Percentiles rank a stretch among this genome's conserved stretches.
These are phyloP conservation scores for Coenonympha glycerion DNA, from an alignment of 2,888 invertebrate genomes.

Conservation along the genomic window DNA sequence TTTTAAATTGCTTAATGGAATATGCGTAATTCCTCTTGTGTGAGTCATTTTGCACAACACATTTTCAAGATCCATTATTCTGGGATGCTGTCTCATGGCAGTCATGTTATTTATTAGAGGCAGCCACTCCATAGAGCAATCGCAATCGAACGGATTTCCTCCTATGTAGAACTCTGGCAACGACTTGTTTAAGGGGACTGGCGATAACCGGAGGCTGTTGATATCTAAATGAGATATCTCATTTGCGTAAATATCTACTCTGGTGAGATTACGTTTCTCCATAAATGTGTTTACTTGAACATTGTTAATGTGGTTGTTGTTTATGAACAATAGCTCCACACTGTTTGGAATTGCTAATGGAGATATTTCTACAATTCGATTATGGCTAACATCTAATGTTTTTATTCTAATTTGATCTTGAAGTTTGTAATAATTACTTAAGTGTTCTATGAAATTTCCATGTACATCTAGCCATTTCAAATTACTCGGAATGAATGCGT, in stretches of 20 bases:
- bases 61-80: slow-evolving; percentile 90
- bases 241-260: slow-evolving; percentile 94
- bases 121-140: slow-evolving; percentile 97
- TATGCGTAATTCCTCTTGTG: slow-evolving; percentile 85
- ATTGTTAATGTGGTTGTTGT: slow-evolving; percentile 89
- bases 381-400: slow-evolving; percentile 92
- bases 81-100: slow-evolving; percentile 86
- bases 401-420: slow-evolving; percentile 86
- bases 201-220: slow-evolving; percentile 85
- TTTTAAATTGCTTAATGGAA: slow-evolving; percentile 83
- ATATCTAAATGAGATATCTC: slow-evolving; percentile 88
- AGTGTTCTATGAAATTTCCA: slow-evolving; percentile 89
- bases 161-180: slow-evolving; percentile 93
- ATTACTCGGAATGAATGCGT: slow-evolving; percentile 91
- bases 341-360: slow-evolving; percentile 90
- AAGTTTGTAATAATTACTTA: slow-evolving; percentile 91
- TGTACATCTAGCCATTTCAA: slow-evolving; percentile 93
- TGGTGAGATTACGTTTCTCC: slow-evolving; percentile 86
- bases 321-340: slow-evolving; percentile 89
- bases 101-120: slow-evolving; percentile 92
- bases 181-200: slow-evolving; percentile 82
- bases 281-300: slow-evolving; percentile 90
- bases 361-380: slow-evolving; percentile 86
- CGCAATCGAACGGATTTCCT: slow-evolving; percentile 95
- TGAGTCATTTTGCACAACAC: slow-evolving; percentile 91